Evolutionary conservation across 2,888 invertebrate species (phyloP), one percentile per base, ranked within the genome.

Genomic region (Spodoptera littoralis): DNA sequence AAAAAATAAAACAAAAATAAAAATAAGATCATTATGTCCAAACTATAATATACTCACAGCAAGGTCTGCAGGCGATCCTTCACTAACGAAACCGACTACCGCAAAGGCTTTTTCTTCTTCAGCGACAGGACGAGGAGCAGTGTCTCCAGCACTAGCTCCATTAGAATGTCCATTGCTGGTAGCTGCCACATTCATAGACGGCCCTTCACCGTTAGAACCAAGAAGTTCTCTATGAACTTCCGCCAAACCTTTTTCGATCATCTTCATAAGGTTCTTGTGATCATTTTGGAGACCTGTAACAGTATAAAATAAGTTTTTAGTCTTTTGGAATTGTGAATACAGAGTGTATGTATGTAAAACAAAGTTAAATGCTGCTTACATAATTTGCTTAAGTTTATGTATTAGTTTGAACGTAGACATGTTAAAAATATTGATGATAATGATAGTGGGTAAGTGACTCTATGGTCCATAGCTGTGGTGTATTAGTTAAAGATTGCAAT

Each of bases 281-380:
- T 99, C 99, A 92, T 98, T 99, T 91, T 97, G 97, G 22, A 98
- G 94, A 87, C 97, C 98, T 98, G 45, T 2, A 73, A 49, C 18
- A 24, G 11, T 11, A 24, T 50, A 3, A 36, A 30, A 9, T 36
- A 36, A 8, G 36, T 36, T 36, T 36, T 27, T 27, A 27, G 3
- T 27, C 8, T 13, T 0, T 11, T 4, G 36, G 6, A 36, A 46
- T 4, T 46, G 27, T 22, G 11, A 4, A 11, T 46, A 46, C 11
- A 11, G 18, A 1, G 22, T 18, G 13, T 4, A 3, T 0, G 9
- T 13, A 9, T 6, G 18, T 18, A 0, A 46, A 13, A 3, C 3
- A 9, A 3, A 18, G 18, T 18, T 18, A 18, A 18, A 18, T 18
- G 18, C 18, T 18, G 18, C 18, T 18, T 18, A 18, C 18, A 18